phyloP scores from a whole-genome alignment of 2,888 invertebrate species.

The Macrophya alboannulata region DNA sequence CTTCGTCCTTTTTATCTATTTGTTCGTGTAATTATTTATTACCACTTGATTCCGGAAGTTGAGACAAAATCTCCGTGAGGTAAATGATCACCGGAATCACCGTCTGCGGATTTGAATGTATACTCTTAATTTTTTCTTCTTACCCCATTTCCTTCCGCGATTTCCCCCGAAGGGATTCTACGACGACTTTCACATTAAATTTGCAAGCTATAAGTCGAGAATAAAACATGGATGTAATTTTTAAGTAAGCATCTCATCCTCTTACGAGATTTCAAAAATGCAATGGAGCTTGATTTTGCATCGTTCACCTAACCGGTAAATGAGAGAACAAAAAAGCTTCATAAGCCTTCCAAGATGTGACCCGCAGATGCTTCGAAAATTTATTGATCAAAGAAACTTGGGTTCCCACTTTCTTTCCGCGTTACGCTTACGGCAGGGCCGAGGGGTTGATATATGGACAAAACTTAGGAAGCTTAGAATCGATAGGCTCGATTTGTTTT shows the following conservation, averaged over 20 bases:
- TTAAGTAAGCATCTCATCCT: no score
- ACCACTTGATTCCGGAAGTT: not conserved
- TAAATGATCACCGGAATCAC: not conserved
- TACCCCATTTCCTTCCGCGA: not conserved
- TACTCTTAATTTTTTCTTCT: not conserved
- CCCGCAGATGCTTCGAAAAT: not conserved
- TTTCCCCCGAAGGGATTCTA: not conserved
- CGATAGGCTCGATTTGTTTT: constrained; percentile 36
- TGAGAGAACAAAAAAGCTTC: not conserved
- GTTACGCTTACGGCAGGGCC: not conserved
- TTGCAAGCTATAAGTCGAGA: no score
- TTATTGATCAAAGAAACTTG: constrained; percentile 2
- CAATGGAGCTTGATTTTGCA: not conserved
- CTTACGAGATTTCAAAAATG: not conserved
- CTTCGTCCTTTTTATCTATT: not conserved
- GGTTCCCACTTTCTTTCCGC: not conserved
- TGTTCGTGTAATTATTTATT: constrained; percentile 4
- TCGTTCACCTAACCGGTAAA: not conserved
- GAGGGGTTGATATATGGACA: constrained; percentile 24
- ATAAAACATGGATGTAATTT: not conserved
- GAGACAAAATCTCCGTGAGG: not conserved
- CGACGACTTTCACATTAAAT: no score
- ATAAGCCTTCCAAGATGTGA: not conserved
- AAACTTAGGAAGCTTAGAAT: not conserved
- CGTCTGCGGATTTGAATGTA: not conserved